Evolutionary conservation across 2,113 vertebrate species (phyloP).

Genomic region (Hystrix cristata): DNA sequence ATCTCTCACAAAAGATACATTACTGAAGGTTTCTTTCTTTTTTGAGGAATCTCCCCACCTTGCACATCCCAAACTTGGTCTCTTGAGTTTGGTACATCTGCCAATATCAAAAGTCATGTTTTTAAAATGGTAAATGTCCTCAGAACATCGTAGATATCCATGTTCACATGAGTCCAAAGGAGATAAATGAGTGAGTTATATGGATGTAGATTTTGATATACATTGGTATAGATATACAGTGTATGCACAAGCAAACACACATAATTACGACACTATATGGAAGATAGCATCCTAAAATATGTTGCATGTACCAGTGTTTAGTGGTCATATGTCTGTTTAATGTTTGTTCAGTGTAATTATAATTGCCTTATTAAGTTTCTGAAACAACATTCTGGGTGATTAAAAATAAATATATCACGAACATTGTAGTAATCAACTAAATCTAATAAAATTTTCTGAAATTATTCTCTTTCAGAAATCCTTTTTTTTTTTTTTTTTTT

Average conservation of each 20-base stretch:
- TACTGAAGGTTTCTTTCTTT: neutral
- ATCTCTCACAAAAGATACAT: neutral
- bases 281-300: neutral
- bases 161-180: rapidly evolving
- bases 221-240: neutral
- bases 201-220: neutral
- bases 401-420: neutral
- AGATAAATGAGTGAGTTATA: too few relatives aligned
- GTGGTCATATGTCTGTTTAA: neutral
- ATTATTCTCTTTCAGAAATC: neutral
- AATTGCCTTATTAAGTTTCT: neutral
- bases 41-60: neutral
- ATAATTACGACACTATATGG: neutral
- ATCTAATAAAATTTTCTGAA: neutral
- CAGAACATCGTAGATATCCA: neutral
- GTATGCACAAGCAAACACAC: neutral
- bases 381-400: neutral
- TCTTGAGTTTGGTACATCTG: neutral
- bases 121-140: neutral
- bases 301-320: neutral
- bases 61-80: neutral
- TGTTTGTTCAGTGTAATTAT: neutral
- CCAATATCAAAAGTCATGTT: neutral
- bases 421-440: neutral
- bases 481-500: neutral